Evolutionary conservation across 1,140 invertebrate genomes (phyloP), one percentile per base, ranked within the genome.

Genomic region (Halesus radiatus): DNA sequence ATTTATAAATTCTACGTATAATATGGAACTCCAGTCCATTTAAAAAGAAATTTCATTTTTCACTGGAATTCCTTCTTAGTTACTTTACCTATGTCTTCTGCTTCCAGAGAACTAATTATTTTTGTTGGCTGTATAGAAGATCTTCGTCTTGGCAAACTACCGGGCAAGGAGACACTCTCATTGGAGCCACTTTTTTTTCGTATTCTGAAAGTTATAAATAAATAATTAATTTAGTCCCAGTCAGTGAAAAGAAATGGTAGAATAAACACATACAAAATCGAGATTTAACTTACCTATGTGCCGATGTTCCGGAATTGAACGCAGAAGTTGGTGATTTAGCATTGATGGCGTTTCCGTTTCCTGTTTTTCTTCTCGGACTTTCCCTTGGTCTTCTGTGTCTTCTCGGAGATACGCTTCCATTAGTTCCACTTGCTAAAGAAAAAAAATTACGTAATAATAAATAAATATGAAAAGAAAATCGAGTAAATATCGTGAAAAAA

Each of bases 321-420:
- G 85, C 84, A 45, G 89, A 85, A 6, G 86, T 89, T 13, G 91
- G 90, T 77, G 90, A 91, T 84, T 89, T 90, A 6, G 87, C 85
- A 80, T 85, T 86, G 6, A 85, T 85, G 83, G 85, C 88, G 76
- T 88, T 86, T 56, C 90, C 87, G 76, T 88, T 86, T 58, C 90
- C 87, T 5, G 92, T 92, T 87, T 94, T 94, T 84, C 92, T 90
- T 84, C 93, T 87, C 0, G 92, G 92, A 84, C 91, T 93, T 60
- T 94, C 93, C 78, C 93, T 88, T 8, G 91, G 88, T 74, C 93
- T 91, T 84, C 93, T 91, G 76, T 91, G 90, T 86, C 92, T 92
- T 84, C 88, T 90, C 78, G 89, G 89, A 32, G 89, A 90, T 78
- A 89, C 81, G 68, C 87, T 89, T 56, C 89, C 89, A 77, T 89